Evolutionary conservation across 1,140 invertebrate species (phyloP).

Genomic region (Rhagoletis pomonella): DNA sequence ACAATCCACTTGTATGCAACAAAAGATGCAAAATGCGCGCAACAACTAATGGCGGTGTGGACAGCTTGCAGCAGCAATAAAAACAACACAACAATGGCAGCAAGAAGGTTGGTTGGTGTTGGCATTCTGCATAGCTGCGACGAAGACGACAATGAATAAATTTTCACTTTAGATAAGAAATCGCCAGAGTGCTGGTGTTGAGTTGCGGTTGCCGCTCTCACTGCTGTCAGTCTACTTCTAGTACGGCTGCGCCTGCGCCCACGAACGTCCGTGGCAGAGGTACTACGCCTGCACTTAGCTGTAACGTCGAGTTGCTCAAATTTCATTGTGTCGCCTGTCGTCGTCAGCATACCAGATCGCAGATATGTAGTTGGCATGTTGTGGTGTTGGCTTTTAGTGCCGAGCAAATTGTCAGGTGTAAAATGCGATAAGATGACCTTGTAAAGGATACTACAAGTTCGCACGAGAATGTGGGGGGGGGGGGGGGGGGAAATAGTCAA

Average conservation of each 20-base stretch:
- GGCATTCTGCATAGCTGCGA: not conserved
- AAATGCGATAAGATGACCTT: conserved; percentile 52
- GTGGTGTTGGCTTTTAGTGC: conserved; percentile 37
- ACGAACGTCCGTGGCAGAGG: not conserved
- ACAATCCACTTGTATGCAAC: not conserved
- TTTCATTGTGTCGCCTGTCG: conserved; percentile 50
- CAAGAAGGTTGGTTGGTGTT: conserved; percentile 5
- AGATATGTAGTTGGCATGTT: conserved; percentile 25
- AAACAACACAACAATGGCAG: not conserved
- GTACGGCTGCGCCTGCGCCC: conserved; percentile 26
- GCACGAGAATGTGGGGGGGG: not conserved
- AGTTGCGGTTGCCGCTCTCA: not conserved
- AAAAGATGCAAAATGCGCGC: not conserved
- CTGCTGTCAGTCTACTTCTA: conserved; percentile 5
- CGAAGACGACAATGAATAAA: conserved; percentile 45
- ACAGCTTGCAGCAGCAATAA: not conserved
- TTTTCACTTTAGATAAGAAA: conserved; percentile 54
- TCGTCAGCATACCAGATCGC: conserved; percentile 41
- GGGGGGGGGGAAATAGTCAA: not conserved
- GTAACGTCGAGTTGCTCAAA: conserved; percentile 19
- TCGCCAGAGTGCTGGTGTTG: conserved; percentile 37
- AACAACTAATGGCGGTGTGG: not conserved
- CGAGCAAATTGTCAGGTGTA: conserved; percentile 51
- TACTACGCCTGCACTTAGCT: conserved; percentile 13
- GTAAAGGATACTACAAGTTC: conserved; percentile 43